These are phyloP conservation scores for Tiphia femorata DNA, from an alignment of 2,888 invertebrate species.

Conservation along the genomic window DNA sequence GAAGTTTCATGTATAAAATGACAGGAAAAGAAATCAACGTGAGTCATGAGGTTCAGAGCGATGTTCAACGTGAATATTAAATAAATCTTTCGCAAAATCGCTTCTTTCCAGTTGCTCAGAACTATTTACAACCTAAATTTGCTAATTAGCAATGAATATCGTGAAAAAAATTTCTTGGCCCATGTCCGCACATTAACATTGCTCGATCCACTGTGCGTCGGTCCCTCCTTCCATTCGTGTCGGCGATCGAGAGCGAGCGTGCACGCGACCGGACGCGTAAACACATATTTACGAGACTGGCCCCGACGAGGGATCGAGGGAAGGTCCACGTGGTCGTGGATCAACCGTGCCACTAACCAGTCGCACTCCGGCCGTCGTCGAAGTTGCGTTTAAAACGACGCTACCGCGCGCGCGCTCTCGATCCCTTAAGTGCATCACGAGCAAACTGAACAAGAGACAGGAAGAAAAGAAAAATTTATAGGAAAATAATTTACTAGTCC, in stretches of 20 bases:
- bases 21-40: no score
- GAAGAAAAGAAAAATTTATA: not conserved
- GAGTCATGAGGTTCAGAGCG: no score
- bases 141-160: no score
- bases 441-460: not conserved
- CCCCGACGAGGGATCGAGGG: slow-evolving; percentile 34
- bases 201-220: not conserved
- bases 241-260: not conserved
- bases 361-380: slow-evolving; percentile 51
- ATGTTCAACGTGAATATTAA: no score
- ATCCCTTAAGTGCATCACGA: not conserved
- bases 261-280: slow-evolving; percentile 28
- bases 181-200: not conserved
- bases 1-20: no score
- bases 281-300: slow-evolving; percentile 43
- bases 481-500: no score
- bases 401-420: not conserved
- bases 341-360: slow-evolving; percentile 54
- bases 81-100: no score
- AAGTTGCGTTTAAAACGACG: slow-evolving; percentile 18
- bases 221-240: not conserved
- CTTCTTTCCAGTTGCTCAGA: no score
- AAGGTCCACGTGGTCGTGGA: slow-evolving; percentile 57
- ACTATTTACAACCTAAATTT: no score
- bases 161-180: no score